These are phyloP conservation scores for Alca torda DNA, from an alignment of 2,797 vertebrate species.

Conservation along the genomic window DNA sequence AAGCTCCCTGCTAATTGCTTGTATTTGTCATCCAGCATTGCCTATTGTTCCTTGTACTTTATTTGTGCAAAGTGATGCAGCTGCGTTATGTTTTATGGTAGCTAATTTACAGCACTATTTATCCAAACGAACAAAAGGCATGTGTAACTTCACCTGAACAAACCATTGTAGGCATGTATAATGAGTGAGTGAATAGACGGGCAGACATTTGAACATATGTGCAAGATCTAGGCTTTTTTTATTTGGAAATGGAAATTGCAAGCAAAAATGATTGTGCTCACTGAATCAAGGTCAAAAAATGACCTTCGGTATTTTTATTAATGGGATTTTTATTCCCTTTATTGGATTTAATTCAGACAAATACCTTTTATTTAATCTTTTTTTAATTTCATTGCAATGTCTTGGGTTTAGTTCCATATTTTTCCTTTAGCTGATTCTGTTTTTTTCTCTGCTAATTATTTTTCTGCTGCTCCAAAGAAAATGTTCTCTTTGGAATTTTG, in stretches of 20 bases:
- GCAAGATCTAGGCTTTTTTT: not conserved
- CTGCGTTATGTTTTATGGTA: not conserved
- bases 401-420: not conserved
- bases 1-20: not conserved
- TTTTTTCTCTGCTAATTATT: conserved; percentile 17
- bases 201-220: not conserved
- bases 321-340: not conserved
- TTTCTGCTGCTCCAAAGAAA: conserved; percentile 23
- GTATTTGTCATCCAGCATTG: not conserved
- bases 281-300: not conserved
- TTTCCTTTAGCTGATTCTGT: not conserved
- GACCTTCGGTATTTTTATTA: not conserved
- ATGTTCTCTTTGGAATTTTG: conserved; percentile 20
- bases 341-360: conserved; percentile 9
- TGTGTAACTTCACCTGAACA: not conserved
- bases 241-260: not conserved
- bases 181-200: not conserved
- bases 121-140: not conserved
- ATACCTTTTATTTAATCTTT: not conserved
- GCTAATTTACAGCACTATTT: not conserved
- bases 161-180: not conserved
- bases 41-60: not conserved
- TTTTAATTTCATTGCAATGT: not conserved
- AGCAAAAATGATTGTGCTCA: not conserved
- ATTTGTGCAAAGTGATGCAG: not conserved